Evolutionary conservation across 2,888 invertebrate genomes (phyloP).

Genomic region (Orgyia antiqua): DNA sequence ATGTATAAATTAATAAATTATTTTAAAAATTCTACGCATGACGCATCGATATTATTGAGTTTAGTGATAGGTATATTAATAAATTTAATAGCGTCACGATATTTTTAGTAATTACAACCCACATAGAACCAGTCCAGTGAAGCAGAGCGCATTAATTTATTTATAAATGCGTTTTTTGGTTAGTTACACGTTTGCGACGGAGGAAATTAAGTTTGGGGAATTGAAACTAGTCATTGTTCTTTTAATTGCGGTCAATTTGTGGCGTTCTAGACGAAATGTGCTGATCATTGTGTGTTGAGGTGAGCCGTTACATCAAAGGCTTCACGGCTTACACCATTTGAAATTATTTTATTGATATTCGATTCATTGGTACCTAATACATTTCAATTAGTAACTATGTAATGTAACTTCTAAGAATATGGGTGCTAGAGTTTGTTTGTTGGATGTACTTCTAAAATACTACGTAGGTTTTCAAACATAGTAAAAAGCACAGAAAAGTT

Average conservation of each 20-base stretch:
- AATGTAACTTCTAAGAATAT: too few species aligned
- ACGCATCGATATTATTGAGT: neutral
- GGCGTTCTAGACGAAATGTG: slow-evolving; percentile 73
- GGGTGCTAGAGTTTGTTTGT: too few species aligned
- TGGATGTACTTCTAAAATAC: too few species aligned
- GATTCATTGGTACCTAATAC: too few species aligned
- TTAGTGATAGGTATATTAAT: neutral
- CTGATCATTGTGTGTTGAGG: slow-evolving; percentile 59
- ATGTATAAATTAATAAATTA: too few species aligned
- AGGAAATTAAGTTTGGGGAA: slow-evolving; percentile 76
- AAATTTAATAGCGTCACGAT: slow-evolving; percentile 12
- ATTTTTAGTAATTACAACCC: slow-evolving; percentile 22
- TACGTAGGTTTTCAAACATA: too few species aligned
- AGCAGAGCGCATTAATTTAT: slow-evolving; percentile 31
- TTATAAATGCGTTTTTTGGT: slow-evolving; percentile 57
- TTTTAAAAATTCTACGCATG: too few species aligned
- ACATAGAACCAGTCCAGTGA: slow-evolving; percentile 22
- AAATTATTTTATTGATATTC: slow-evolving; percentile 17
- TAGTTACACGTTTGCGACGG: slow-evolving; percentile 60
- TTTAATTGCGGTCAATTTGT: slow-evolving; percentile 75
- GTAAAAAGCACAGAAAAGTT: too few species aligned
- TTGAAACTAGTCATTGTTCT: slow-evolving; percentile 76
- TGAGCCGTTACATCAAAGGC: slow-evolving; percentile 29
- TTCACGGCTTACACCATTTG: slow-evolving; percentile 15
- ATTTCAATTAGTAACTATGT: too few species aligned